Evolutionary conservation across 2,888 invertebrate species (phyloP), one percentile per base, ranked within the genome.

Genomic region (Hoplodrina ambigua): DNA sequence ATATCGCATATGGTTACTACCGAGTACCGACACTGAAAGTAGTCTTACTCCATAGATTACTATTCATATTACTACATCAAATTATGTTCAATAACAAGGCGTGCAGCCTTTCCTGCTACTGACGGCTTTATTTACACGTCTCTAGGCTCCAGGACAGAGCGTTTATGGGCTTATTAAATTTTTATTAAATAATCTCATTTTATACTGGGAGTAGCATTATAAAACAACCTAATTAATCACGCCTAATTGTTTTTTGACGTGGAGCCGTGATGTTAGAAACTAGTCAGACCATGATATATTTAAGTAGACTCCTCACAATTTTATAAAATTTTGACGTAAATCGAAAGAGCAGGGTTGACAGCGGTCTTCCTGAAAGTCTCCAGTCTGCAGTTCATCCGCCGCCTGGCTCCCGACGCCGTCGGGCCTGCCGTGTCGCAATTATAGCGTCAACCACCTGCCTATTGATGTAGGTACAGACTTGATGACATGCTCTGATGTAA

Each of bases 341-440:
- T 49, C n/a, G 13, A 7, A 3, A 44, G 33, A n/a, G 17, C 5
- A 4, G n/a, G 0, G 5, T 58, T 68, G 44, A 37, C 17, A 33
- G 44, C 88, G 87, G 89, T 90, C 90, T 92, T 93, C 90, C 90
- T 91, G 90, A 89, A 92, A 92, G 91, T 92, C 91, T 93, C 91
- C 91, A 90, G 37, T 41, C 46, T 8, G 2, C 44, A 25, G 44
- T 11, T 33, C 30, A n/a, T 62, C 15, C 46, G 50, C 53, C 49
- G 11, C 30, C 55, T 15, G 20, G 13, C 25, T 30, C 49, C 54
- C 30, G 54, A 41, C 56, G 19, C 37, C 33, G 37, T 20, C 15
- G 30, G 30, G 52, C 46, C 37, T 30, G 11, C 20, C 85, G 85
- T 89, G 88, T 88, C 89, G 86, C 82, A 82, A 81, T 80, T 76